A percentile compares a stretch with the other conserved stretches of the same genome.
phyloP scores from a whole-genome alignment of 2,888 invertebrate species.

The Venusia cambrica region DNA sequence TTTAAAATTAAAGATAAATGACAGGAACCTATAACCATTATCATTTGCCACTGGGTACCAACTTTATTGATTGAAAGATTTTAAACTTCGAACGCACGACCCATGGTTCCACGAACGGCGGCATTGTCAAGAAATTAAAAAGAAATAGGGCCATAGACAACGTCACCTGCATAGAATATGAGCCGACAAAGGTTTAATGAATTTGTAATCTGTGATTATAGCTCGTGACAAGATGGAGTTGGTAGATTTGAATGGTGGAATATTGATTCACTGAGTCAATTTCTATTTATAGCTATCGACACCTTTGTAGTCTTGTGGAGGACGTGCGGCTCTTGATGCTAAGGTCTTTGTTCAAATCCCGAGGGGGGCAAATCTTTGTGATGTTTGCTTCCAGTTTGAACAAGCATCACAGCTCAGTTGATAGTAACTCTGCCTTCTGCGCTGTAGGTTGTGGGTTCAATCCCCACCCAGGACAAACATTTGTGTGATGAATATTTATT shows the following conservation, averaged over 20 bases:
- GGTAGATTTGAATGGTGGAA: conserved; percentile 26
- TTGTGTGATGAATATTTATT: too few species aligned
- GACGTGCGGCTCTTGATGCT: too few species aligned
- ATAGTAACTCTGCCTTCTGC: too few species aligned
- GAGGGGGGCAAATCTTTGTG: too few species aligned
- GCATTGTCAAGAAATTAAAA: conserved; percentile 66
- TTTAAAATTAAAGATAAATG: too few species aligned
- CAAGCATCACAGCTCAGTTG: too few species aligned
- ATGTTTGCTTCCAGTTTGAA: too few species aligned
- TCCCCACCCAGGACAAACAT: too few species aligned
- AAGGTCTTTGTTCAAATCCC: too few species aligned
- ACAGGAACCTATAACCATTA: conserved; percentile 7
- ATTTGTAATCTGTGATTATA: conserved; percentile 52
- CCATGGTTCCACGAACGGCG: conserved; percentile 59
- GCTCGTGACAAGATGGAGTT: conserved; percentile 38
- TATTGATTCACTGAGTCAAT: conserved; percentile 25
- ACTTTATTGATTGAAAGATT: conserved; percentile 9
- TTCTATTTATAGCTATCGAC: too few species aligned
- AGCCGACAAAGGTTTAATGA: conserved; percentile 46
- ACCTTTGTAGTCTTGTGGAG: too few species aligned
- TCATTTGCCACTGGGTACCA: conserved; percentile 11
- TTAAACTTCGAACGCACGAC: conserved; percentile 26
- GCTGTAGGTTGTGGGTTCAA: too few species aligned
- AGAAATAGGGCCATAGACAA: conserved; percentile 65
- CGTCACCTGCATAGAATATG: conserved; percentile 43